These are phyloP conservation scores for Sinodicranocentrus sp. DNA, from an alignment of 2,888 invertebrate species.

Conservation along the genomic window DNA sequence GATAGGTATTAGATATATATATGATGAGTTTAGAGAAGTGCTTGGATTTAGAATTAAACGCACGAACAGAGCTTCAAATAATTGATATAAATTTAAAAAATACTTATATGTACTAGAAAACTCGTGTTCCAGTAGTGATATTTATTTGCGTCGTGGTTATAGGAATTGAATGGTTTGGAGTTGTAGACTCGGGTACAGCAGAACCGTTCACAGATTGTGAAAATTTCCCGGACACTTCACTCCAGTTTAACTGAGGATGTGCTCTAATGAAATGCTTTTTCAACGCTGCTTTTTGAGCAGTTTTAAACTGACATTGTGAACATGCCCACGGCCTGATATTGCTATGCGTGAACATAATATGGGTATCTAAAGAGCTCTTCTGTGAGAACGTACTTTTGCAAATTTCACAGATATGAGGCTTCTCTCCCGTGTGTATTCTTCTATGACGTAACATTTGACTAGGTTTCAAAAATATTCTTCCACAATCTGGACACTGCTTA, in stretches of 20 bases:
- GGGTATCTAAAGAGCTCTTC: conserved; percentile 82
- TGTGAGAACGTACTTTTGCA: conserved; percentile 83
- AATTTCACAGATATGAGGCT: conserved; percentile 81
- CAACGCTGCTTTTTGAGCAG: conserved; percentile 82
- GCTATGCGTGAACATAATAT: conserved; percentile 79
- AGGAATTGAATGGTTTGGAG: too few relatives aligned
- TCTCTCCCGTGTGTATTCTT: conserved; percentile 82
- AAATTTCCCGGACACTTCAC: background rate
- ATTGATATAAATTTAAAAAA: background rate
- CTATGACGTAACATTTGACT: conserved; percentile 81
- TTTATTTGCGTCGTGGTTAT: conserved; percentile 52
- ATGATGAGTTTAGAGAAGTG: too few relatives aligned
- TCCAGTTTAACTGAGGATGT: conserved; percentile 77
- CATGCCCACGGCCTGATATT: conserved; percentile 82
- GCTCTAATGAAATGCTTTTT: conserved; percentile 82
- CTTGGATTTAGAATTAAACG: too few relatives aligned
- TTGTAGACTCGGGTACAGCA: too few relatives aligned
- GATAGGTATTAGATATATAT: too few relatives aligned
- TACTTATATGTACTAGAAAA: too few relatives aligned
- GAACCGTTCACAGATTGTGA: background rate
- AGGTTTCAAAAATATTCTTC: conserved; percentile 81
- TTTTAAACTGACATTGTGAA: conserved; percentile 82
- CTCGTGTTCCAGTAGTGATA: conserved; percentile 43
- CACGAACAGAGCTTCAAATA: too few relatives aligned
- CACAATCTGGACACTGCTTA: conserved; percentile 79